Conservation (phyloP, 2,797 vertebrate species). For the Apogon talboti region DNA sequence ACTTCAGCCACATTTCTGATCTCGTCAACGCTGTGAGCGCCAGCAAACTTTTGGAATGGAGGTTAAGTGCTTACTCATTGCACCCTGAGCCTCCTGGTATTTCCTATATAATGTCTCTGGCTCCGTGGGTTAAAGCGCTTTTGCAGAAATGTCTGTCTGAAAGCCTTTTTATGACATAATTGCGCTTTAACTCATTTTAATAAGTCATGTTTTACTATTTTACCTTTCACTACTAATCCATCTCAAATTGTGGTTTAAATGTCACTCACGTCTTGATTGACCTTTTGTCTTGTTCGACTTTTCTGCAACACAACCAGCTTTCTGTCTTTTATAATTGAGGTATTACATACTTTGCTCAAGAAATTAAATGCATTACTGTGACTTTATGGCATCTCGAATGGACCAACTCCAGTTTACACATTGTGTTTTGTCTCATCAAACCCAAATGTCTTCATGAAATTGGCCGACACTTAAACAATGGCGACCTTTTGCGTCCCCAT, state of each 20-base stretch:
- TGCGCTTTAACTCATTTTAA: conserved; percentile 11
- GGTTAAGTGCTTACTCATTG: too few species aligned
- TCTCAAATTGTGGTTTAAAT: background rate
- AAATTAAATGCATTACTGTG: too few species aligned
- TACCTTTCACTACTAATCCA: background rate
- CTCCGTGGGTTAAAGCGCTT: background rate
- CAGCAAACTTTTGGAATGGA: too few species aligned
- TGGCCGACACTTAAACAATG: conserved; percentile 5
- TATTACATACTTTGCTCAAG: too few species aligned
- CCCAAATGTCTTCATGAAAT: background rate
- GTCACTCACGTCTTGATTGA: background rate
- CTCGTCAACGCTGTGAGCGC: too few species aligned
- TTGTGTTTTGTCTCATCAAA: too few species aligned
- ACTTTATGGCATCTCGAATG: too few species aligned
- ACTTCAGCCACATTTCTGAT: too few species aligned
- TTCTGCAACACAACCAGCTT: background rate
- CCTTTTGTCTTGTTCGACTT: background rate
- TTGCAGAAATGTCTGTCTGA: background rate
- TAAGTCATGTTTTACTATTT: background rate
- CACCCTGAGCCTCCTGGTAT: background rate
- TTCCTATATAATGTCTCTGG: background rate
- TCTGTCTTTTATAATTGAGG: too few species aligned
- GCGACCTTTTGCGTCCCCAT: conserved; percentile 20
- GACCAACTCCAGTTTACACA: too few species aligned
- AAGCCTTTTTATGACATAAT: background rate